A percentile compares a stretch with the other conserved stretches of the same genome.
Conservation (phyloP, 2,113 vertebrate genomes). For the Hyla sarda region DNA sequence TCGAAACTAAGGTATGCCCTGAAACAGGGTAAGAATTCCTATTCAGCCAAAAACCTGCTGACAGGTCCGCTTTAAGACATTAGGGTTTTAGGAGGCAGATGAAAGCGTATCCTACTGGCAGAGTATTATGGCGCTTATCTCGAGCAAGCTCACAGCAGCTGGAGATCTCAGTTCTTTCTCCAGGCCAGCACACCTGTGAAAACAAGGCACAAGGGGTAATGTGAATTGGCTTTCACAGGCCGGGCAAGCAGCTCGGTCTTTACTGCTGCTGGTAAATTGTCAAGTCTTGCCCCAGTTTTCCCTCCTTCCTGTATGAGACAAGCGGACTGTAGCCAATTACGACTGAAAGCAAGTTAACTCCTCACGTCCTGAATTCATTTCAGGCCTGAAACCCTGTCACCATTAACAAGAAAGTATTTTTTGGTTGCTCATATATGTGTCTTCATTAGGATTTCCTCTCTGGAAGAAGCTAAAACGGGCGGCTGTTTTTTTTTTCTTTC, state of each 20-base stretch:
- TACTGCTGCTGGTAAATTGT: conserved; percentile 42
- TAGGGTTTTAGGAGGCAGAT: neutral
- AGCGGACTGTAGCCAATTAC: conserved; percentile 36
- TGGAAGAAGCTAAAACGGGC: neutral
- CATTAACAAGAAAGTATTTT: neutral
- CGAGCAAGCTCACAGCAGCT: conserved; percentile 11
- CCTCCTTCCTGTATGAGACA: conserved; percentile 46
- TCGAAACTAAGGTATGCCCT: no score
- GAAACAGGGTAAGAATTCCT: no score
- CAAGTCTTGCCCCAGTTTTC: conserved; percentile 33
- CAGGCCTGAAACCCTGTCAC: neutral
- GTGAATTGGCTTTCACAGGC: conserved; percentile 45
- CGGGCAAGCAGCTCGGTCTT: conserved; percentile 26
- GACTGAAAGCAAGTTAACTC: conserved; percentile 26
- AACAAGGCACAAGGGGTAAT: conserved; percentile 43
- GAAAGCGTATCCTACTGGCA: conserved; percentile 31
- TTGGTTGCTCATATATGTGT: neutral
- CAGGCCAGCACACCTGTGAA: conserved; percentile 47
- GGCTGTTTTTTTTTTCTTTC: no score
- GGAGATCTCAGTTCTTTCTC: conserved; percentile 22
- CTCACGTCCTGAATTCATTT: neutral
- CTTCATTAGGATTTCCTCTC: neutral
- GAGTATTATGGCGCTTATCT: conserved; percentile 33
- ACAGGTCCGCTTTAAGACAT: conserved; percentile 20
- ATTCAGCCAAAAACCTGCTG: no score